phyloP scores from a whole-genome alignment of 2,113 vertebrate species.

The Amphilophus citrinellus region DNA sequence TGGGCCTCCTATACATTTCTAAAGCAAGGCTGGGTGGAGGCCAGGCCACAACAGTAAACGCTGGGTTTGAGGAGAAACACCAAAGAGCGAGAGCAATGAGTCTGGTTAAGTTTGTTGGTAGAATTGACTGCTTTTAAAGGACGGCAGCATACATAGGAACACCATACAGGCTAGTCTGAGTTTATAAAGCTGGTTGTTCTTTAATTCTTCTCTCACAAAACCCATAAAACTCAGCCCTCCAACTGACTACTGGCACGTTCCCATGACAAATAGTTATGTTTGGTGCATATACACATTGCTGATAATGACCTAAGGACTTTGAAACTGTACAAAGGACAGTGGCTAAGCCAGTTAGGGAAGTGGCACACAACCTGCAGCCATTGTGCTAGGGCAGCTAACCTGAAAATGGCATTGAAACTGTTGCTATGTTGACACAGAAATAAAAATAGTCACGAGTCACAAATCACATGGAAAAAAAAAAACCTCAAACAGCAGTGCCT shows the following conservation, averaged over 20 bases:
- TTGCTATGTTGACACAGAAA: slow-evolving; percentile 51
- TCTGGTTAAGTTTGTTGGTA: slow-evolving; percentile 48
- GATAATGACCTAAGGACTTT: slow-evolving; percentile 65
- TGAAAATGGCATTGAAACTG: slow-evolving; percentile 43
- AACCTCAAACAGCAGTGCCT: neutral
- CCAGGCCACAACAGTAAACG: slow-evolving; percentile 80
- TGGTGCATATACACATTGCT: slow-evolving; percentile 46
- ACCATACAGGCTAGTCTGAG: slow-evolving; percentile 34
- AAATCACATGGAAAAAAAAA: slow-evolving; percentile 50
- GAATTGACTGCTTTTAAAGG: slow-evolving; percentile 29
- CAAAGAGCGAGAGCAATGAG: slow-evolving; percentile 62
- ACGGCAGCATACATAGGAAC: slow-evolving; percentile 15
- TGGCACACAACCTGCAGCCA: slow-evolving; percentile 21
- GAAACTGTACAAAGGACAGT: slow-evolving; percentile 51
- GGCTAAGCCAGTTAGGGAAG: slow-evolving; percentile 45
- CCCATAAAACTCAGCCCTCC: slow-evolving; percentile 52
- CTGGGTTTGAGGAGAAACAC: slow-evolving; percentile 70
- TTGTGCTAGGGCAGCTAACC: slow-evolving; percentile 29
- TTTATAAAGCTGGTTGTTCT: slow-evolving; percentile 63
- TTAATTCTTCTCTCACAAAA: slow-evolving; percentile 68
- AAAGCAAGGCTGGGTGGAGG: slow-evolving; percentile 67
- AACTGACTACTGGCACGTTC: slow-evolving; percentile 62
- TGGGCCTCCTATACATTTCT: slow-evolving; percentile 72
- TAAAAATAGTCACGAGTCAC: slow-evolving; percentile 52
- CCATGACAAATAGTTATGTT: slow-evolving; percentile 68